A percentile compares a stretch with the other conserved stretches of the same genome.
Evolutionary conservation across 2,113 vertebrate genomes (phyloP).

Genomic region (Platysteira castanea): DNA sequence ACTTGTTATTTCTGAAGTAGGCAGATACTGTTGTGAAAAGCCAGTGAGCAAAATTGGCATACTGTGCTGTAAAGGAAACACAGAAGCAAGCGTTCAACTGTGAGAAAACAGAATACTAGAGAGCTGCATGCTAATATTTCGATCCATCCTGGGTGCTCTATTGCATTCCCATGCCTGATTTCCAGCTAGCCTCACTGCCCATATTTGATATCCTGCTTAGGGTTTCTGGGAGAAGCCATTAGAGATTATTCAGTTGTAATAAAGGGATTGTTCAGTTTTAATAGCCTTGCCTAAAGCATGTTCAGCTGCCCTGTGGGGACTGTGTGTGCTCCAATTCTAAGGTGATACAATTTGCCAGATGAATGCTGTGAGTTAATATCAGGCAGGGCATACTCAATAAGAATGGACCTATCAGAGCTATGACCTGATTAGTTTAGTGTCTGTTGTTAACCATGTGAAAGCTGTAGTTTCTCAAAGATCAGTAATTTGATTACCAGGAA

Average conservation of each 20-base stretch:
- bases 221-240: neutral
- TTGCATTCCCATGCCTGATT: neutral
- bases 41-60: neutral
- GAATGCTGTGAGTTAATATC: neutral
- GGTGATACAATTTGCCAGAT: neutral
- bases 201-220: neutral
- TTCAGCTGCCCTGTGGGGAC: neutral
- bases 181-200: neutral
- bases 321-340: neutral
- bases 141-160: neutral
- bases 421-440: neutral
- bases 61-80: neutral
- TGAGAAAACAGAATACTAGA: neutral
- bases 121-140: neutral
- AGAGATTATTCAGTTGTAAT: neutral
- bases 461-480: neutral
- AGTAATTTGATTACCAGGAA: neutral
- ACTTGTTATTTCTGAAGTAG: neutral
- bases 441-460: neutral
- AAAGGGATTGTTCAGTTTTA: neutral
- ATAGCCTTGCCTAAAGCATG: neutral
- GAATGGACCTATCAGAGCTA: neutral
- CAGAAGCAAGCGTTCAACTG: neutral
- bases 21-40: neutral
- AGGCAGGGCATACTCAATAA: neutral